Conservation (phyloP, 1,140 invertebrate species). For the Scaptomyza hsui region DNA sequence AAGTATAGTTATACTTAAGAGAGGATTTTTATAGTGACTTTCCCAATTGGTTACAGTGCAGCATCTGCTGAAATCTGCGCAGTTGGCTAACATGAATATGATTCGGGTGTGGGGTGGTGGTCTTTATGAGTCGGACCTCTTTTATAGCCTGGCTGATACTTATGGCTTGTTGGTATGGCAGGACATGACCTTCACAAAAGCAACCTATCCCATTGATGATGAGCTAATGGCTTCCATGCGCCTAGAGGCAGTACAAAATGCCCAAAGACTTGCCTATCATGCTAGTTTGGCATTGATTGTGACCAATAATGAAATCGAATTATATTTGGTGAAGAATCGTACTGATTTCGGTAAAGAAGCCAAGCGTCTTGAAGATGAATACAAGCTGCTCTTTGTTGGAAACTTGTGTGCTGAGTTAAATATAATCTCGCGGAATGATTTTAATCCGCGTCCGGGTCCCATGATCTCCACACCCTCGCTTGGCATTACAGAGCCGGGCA, state of each 20-base stretch:
- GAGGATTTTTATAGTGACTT: not conserved
- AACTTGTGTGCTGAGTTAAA: conserved; percentile 89
- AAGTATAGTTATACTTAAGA: not conserved
- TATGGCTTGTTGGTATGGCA: conserved; percentile 94
- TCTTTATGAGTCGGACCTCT: conserved; percentile 96
- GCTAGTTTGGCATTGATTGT: conserved; percentile 95
- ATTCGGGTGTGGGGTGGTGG: conserved; percentile 99
- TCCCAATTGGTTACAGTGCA: conserved; percentile 24
- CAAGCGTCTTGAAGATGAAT: conserved; percentile 90
- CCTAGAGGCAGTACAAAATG: conserved; percentile 92
- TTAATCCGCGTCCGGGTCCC: conserved; percentile 66
- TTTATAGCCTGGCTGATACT: conserved; percentile 94
- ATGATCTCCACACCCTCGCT: conserved; percentile 95
- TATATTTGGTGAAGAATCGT: conserved; percentile 92
- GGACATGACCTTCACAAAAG: conserved; percentile 98
- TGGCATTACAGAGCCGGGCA: conserved; percentile 91
- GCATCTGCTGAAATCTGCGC: conserved; percentile 84
- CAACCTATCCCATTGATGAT: conserved; percentile 92
- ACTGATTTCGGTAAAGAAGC: conserved; percentile 88
- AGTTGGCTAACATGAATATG: conserved; percentile 95
- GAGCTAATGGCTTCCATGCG: conserved; percentile 85
- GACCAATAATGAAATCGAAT: conserved; percentile 99
- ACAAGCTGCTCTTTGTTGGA: conserved; percentile 93
- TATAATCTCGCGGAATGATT: conserved; percentile 85
- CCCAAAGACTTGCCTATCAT: conserved; percentile 93